Evolutionary conservation across 2,888 invertebrate genomes (phyloP).

Genomic region (Nipponacmea schrenckii): DNA sequence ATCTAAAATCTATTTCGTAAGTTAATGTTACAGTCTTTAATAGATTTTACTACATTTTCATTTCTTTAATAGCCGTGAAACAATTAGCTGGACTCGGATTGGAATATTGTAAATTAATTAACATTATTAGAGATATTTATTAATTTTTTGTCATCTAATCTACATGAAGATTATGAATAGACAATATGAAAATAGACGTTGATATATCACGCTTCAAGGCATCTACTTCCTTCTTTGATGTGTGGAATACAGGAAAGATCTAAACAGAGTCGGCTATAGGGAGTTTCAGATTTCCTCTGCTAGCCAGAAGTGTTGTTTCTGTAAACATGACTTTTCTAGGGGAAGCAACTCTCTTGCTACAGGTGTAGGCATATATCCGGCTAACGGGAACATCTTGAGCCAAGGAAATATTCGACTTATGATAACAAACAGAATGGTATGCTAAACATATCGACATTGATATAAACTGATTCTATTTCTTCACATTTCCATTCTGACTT

Average conservation of each 20-base stretch:
- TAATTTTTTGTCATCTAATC: too few relatives aligned
- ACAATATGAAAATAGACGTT: too few relatives aligned
- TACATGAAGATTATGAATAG: too few relatives aligned
- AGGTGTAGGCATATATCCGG: constrained; percentile 7
- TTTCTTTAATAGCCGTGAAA: too few relatives aligned
- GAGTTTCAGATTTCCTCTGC: background rate
- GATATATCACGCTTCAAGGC: too few relatives aligned
- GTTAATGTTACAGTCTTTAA: too few relatives aligned
- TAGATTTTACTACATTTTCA: too few relatives aligned
- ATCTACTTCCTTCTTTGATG: constrained; percentile 1
- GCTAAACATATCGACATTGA: background rate
- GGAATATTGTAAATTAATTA: too few relatives aligned
- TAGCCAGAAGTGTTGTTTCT: background rate
- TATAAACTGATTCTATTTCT: background rate
- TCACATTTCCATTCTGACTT: background rate
- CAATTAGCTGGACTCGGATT: too few relatives aligned
- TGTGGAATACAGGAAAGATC: background rate
- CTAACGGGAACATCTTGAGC: constrained; percentile 4
- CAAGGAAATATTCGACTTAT: background rate
- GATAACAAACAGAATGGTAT: constrained; percentile 2
- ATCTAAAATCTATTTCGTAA: too few relatives aligned
- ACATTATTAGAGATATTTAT: too few relatives aligned
- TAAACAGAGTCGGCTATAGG: constrained; percentile 6
- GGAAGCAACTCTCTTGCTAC: constrained; percentile 4
- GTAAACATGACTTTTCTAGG: constrained; percentile 5